Evolutionary conservation across 2,888 invertebrate species (phyloP).

Genomic region (Cryptus armator): DNA sequence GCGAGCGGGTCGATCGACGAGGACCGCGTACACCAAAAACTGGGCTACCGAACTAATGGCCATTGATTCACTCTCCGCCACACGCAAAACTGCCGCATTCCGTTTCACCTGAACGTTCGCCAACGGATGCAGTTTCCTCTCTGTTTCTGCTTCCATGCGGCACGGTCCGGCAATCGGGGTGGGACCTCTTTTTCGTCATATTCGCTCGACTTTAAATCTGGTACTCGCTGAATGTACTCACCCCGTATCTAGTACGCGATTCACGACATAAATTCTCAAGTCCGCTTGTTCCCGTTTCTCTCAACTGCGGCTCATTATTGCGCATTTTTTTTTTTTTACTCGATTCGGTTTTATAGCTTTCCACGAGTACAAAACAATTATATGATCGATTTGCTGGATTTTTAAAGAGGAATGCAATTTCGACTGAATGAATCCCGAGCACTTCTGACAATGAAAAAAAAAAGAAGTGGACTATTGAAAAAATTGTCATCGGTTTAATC

Average conservation of each 20-base stretch:
- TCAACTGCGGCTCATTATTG: not conserved
- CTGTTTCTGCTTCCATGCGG: conserved; percentile 24
- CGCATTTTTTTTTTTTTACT: conserved; percentile 6
- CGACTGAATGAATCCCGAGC: not conserved
- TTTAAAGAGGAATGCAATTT: not conserved
- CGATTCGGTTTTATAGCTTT: not conserved
- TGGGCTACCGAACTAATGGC: conserved; percentile 78
- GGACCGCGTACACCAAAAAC: conserved; percentile 75
- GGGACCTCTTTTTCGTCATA: conserved; percentile 26
- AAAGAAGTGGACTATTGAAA: not conserved
- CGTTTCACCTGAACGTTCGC: not conserved
- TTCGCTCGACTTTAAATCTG: not conserved
- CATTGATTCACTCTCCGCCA: conserved; percentile 74
- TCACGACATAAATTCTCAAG: conserved; percentile 21
- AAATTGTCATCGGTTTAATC: not conserved
- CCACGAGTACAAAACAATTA: not conserved
- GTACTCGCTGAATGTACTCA: conserved; percentile 32
- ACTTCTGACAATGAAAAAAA: not conserved
- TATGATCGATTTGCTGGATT: conserved; percentile 10
- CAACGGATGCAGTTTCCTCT: conserved; percentile 21
- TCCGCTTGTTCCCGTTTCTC: conserved; percentile 28
- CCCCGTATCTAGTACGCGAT: conserved; percentile 26
- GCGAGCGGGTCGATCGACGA: conserved; percentile 46
- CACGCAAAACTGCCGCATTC: conserved; percentile 42
- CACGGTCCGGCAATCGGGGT: not conserved